Conservation (phyloP, 2,113 vertebrate species). For the Dicaeum eximium region DNA sequence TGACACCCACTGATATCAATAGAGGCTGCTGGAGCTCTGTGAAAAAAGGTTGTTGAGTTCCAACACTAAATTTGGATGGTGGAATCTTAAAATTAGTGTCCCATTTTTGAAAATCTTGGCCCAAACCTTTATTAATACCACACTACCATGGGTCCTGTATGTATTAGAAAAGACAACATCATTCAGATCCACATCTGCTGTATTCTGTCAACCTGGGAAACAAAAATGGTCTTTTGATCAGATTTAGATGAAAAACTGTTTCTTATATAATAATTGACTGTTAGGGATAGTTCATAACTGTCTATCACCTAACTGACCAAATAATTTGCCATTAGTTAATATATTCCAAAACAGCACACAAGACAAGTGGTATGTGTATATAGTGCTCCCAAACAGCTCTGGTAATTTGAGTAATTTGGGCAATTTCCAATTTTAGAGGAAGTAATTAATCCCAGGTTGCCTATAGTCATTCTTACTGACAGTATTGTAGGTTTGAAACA, state of each 20-base stretch:
- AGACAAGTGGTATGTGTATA: not conserved
- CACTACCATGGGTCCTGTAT: not conserved
- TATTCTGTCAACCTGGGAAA: conserved; percentile 8
- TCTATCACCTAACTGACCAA: not conserved
- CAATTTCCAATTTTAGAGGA: conserved; percentile 1
- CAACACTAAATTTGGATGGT: conserved; percentile 42
- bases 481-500: not conserved
- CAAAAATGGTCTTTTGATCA: not conserved
- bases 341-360: not conserved
- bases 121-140: conserved; percentile 27
- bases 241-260: not conserved
- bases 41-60: conserved; percentile 21
- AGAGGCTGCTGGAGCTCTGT: conserved; percentile 9
- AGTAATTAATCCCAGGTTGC: not conserved
- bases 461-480: conserved; percentile 11
- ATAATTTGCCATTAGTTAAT: not conserved
- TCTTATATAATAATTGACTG: not conserved
- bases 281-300: not conserved
- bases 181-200: conserved; percentile 29
- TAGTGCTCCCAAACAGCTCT: not conserved
- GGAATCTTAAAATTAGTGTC: conserved; percentile 33
- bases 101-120: conserved; percentile 41
- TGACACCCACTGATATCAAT: conserved; percentile 32
- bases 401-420: conserved; percentile 12
- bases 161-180: not conserved